Conservation (phyloP, 2,888 invertebrate species). For the Isoperla grammatica region DNA sequence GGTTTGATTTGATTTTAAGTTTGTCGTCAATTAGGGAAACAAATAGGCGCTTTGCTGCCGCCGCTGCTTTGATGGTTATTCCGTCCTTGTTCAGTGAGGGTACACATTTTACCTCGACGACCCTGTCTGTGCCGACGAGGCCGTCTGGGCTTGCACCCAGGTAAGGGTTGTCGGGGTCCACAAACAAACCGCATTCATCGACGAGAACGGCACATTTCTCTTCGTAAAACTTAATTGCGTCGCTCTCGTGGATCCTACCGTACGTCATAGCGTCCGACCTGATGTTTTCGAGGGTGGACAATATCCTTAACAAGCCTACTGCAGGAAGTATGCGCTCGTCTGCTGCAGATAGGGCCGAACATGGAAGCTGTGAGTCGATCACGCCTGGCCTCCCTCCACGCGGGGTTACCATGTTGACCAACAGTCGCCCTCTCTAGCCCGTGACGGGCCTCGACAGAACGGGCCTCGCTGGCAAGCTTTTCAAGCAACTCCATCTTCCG, state of each 20-base stretch:
- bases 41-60: too few species aligned
- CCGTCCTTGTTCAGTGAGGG: too few species aligned
- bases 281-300: neutral
- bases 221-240: neutral
- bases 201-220: neutral
- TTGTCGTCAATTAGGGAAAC: too few species aligned
- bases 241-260: neutral
- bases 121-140: neutral
- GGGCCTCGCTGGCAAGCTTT: neutral
- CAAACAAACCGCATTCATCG: neutral
- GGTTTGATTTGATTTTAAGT: neutral
- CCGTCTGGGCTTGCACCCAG: constrained; percentile 4
- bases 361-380: constrained; percentile 20
- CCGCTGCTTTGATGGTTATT: too few species aligned
- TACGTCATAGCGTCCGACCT: neutral
- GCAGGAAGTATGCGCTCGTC: neutral
- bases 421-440: neutral
- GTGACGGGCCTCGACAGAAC: neutral
- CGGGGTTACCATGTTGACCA: neutral
- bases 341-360: constrained; percentile 9
- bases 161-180: neutral
- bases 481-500: neutral
- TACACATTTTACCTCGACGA: too few species aligned
- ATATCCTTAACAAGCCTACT: neutral
- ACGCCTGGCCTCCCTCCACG: constrained; percentile 17